phyloP scores from a whole-genome alignment of 2,113 vertebrate genomes.

The Poeciliopsis retropinna region DNA sequence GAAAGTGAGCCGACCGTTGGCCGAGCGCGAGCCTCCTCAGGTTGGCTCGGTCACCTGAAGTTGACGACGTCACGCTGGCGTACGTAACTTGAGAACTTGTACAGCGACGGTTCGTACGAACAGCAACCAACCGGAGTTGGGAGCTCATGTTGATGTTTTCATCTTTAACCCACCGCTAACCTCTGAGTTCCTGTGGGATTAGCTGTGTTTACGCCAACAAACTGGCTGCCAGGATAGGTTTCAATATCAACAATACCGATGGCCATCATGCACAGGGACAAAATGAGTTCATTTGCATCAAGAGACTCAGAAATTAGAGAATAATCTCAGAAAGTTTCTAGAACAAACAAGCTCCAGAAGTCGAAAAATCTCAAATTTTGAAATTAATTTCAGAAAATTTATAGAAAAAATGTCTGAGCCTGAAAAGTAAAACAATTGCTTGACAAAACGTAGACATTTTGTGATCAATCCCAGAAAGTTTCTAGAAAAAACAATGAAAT shows the following conservation, averaged over 20 bases:
- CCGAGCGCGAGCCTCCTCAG: slow-evolving; percentile 12
- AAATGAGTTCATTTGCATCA: no score
- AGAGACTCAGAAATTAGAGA: no score
- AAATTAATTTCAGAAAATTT: no score
- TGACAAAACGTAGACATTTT: no score
- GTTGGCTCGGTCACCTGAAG: slow-evolving; percentile 1
- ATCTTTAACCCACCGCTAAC: background rate
- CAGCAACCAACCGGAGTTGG: background rate
- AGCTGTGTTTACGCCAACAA: background rate
- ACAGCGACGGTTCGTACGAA: slow-evolving; percentile 3
- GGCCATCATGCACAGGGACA: no score
- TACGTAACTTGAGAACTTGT: slow-evolving; percentile 5
- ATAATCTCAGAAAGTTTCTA: no score
- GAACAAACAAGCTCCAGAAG: no score
- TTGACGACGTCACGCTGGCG: slow-evolving; percentile 3
- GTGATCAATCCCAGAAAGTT: no score
- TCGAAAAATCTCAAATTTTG: no score
- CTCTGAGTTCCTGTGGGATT: background rate
- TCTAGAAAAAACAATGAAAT: no score
- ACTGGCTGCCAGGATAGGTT: background rate
- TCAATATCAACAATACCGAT: background rate
- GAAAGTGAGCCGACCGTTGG: slow-evolving; percentile 40
- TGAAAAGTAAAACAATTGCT: no score
- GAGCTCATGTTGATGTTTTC: background rate
- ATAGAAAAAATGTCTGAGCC: no score